Evolutionary conservation across 2,888 invertebrate genomes (phyloP).

Genomic region (Beris morrisii): DNA sequence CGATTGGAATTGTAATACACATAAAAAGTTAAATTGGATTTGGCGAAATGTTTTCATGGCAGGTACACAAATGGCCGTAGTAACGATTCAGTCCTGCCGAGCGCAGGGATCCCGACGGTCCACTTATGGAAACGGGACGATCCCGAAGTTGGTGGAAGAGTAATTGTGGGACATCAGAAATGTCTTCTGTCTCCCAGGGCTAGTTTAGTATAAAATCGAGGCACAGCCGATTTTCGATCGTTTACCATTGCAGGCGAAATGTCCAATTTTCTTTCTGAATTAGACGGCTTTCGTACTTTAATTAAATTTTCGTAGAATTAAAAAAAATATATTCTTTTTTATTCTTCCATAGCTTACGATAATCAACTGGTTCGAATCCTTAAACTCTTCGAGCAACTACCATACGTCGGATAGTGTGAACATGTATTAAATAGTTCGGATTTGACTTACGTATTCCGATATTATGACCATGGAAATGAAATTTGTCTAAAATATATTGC

Average conservation of each 20-base stretch:
- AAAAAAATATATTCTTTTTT: constrained; percentile 12
- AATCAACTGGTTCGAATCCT: constrained; percentile 30
- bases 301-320: not conserved
- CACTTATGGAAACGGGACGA: constrained; percentile 39
- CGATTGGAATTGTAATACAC: not conserved
- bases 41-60: constrained; percentile 31
- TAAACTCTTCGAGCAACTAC: constrained; percentile 41
- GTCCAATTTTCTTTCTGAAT: constrained; percentile 40
- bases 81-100: constrained; percentile 34
- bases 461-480: constrained; percentile 41
- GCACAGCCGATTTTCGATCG: constrained; percentile 40
- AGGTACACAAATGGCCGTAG: constrained; percentile 38
- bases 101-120: constrained; percentile 39
- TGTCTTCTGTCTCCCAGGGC: constrained; percentile 14
- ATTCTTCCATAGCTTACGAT: constrained; percentile 31
- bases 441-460: constrained; percentile 27
- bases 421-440: constrained; percentile 11
- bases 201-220: constrained; percentile 28
- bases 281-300: not conserved
- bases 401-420: constrained; percentile 15
- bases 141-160: constrained; percentile 40
- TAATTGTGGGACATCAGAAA: constrained; percentile 41
- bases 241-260: constrained; percentile 41
- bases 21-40: constrained; percentile 25
- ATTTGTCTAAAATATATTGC: constrained; percentile 20